Conservation (phyloP, 2,113 vertebrate genomes). For the Ciconia stormi region DNA sequence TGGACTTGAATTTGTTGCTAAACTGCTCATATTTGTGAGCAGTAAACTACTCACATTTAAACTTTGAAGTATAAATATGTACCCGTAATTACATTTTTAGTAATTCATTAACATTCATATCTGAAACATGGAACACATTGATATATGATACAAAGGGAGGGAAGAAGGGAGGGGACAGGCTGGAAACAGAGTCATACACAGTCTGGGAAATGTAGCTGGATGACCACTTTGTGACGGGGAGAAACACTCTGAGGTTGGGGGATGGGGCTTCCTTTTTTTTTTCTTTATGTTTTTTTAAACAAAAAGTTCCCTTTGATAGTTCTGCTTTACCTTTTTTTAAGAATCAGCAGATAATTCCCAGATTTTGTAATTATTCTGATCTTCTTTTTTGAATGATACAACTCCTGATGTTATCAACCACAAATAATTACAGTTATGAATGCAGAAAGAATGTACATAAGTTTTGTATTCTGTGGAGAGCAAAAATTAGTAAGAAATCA, state of each 20-base stretch:
- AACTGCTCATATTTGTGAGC: neutral
- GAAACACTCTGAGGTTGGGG: neutral
- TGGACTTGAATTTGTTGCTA: neutral
- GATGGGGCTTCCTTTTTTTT: neutral
- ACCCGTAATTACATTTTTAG: neutral
- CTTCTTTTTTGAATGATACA: neutral
- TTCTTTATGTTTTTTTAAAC: too few species aligned
- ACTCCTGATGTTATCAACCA: neutral
- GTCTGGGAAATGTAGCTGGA: neutral
- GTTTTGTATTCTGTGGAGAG: neutral
- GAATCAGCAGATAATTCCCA: neutral
- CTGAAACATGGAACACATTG: neutral
- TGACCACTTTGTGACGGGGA: neutral
- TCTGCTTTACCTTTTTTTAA: neutral
- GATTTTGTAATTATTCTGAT: neutral
- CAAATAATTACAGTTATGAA: neutral
- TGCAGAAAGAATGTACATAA: neutral
- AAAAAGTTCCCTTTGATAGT: neutral
- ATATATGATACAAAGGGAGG: neutral
- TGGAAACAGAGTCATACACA: neutral
- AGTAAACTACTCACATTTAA: neutral
- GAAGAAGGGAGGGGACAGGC: neutral
- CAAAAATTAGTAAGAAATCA: neutral
- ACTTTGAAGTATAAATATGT: neutral
- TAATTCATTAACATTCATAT: neutral